phyloP scores from a whole-genome alignment of 2,888 invertebrate species.

The Hypercompe scribonia region DNA sequence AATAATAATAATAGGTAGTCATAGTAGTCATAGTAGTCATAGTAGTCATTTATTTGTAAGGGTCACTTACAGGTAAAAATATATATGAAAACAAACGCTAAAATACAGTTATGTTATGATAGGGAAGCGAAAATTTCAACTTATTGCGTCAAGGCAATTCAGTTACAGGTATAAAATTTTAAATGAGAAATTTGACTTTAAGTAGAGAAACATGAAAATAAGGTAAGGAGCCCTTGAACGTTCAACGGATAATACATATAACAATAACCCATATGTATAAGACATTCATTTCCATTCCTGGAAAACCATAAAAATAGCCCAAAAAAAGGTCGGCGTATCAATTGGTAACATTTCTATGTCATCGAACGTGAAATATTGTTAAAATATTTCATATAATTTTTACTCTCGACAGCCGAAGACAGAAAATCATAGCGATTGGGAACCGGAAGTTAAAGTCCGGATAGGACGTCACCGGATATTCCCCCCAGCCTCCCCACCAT shows the following conservation, averaged over 20 bases:
- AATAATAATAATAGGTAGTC: neutral
- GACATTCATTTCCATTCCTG: neutral
- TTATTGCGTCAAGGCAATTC: neutral
- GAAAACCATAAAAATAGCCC: neutral
- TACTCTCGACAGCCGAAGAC: constrained; percentile 23
- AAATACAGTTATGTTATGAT: neutral
- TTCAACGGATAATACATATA: neutral
- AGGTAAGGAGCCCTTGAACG: neutral
- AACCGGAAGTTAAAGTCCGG: constrained; percentile 69
- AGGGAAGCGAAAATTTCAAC: neutral
- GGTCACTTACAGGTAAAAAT: too few species aligned
- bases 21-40: too few species aligned
- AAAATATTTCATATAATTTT: constrained; percentile 20
- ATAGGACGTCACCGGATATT: constrained; percentile 69
- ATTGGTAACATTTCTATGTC: constrained; percentile 5
- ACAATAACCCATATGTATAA: neutral
- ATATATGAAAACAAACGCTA: neutral
- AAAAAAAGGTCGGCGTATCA: neutral
- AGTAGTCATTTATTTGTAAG: too few species aligned
- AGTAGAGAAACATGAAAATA: neutral
- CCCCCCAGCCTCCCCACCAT: constrained; percentile 46
- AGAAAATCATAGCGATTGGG: constrained; percentile 62
- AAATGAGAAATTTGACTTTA: neutral
- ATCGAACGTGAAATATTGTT: neutral
- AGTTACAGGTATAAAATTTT: neutral